Conservation (phyloP, 1,140 invertebrate species). For the Eupeodes corollae region DNA sequence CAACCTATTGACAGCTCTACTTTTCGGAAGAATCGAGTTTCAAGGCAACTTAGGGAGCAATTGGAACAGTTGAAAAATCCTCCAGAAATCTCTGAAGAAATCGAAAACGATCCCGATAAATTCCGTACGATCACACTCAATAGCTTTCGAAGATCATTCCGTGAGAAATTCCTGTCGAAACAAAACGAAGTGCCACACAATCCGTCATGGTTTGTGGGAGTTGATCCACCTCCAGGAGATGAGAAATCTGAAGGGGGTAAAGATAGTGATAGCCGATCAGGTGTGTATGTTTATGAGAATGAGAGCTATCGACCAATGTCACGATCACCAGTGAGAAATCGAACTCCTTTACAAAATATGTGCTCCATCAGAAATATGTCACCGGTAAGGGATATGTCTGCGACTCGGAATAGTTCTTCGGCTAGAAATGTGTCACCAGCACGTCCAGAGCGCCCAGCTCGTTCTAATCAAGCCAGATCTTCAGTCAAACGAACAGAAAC, state of each 20-base stretch:
- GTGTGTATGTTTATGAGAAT: constrained; percentile 27
- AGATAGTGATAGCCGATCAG: background rate
- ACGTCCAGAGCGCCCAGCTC: constrained; percentile 12
- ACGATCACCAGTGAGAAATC: constrained; percentile 21
- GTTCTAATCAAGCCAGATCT: constrained; percentile 24
- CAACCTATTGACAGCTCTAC: constrained; percentile 20
- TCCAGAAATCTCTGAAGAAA: constrained; percentile 11
- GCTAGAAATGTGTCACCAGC: background rate
- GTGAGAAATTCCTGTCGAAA: constrained; percentile 27
- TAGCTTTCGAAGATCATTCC: constrained; percentile 34
- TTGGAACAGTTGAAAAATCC: constrained; percentile 29
- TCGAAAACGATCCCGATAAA: constrained; percentile 20
- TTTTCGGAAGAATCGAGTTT: constrained; percentile 26
- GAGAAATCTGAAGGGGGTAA: background rate
- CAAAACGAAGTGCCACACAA: constrained; percentile 29
- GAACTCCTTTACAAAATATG: too few species aligned
- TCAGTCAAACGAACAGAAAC: constrained; percentile 35
- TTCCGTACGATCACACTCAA: constrained; percentile 33
- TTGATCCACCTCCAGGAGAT: constrained; percentile 13
- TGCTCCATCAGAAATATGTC: background rate
- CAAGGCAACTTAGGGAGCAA: constrained; percentile 24
- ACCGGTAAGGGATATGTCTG: background rate
- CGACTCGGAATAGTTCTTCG: background rate
- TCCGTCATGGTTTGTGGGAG: constrained; percentile 34
- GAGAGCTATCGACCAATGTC: constrained; percentile 31